Percentiles rank a stretch among this genome's conserved stretches.
phyloP scores from a whole-genome alignment of 2,888 invertebrate species.

The Drosophila paucipuncta region DNA sequence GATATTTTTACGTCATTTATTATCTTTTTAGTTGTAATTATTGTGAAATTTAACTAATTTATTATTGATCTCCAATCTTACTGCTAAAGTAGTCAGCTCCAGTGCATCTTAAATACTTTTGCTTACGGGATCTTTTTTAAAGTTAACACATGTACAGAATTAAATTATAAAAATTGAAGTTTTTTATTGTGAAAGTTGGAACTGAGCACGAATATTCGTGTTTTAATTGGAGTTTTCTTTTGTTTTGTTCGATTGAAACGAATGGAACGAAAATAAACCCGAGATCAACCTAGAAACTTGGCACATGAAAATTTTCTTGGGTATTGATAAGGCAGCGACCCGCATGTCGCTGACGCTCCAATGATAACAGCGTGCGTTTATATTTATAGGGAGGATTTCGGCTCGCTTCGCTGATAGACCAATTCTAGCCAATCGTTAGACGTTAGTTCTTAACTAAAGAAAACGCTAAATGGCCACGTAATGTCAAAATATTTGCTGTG shows the following conservation, averaged over 20 bases:
- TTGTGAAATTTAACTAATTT: background rate
- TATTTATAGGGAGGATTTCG: constrained; percentile 17
- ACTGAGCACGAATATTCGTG: background rate
- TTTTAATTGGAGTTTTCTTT: constrained; percentile 2
- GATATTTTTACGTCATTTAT: background rate
- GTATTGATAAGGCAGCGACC: constrained; percentile 59
- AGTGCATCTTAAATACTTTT: constrained; percentile 9
- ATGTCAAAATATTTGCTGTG: constrained; percentile 40
- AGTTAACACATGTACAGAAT: background rate
- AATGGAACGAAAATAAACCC: constrained; percentile 38
- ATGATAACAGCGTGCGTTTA: constrained; percentile 47
- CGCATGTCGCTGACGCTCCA: constrained; percentile 49
- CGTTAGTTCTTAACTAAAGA: constrained; percentile 37
- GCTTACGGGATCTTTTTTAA: constrained; percentile 11
- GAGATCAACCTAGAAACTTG: constrained; percentile 50
- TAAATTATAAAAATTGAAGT: constrained; percentile 14
- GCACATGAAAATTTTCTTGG: constrained; percentile 37
- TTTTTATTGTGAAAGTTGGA: constrained; percentile 25
- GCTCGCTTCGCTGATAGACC: constrained; percentile 47
- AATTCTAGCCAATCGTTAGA: constrained; percentile 23
- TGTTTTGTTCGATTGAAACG: constrained; percentile 13
- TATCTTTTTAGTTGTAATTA: background rate
- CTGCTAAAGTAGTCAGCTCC: constrained; percentile 18
- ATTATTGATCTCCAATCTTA: background rate
- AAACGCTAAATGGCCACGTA: constrained; percentile 51